Conservation (phyloP, 2,888 invertebrate genomes). For the Liposcelis brunnea region DNA sequence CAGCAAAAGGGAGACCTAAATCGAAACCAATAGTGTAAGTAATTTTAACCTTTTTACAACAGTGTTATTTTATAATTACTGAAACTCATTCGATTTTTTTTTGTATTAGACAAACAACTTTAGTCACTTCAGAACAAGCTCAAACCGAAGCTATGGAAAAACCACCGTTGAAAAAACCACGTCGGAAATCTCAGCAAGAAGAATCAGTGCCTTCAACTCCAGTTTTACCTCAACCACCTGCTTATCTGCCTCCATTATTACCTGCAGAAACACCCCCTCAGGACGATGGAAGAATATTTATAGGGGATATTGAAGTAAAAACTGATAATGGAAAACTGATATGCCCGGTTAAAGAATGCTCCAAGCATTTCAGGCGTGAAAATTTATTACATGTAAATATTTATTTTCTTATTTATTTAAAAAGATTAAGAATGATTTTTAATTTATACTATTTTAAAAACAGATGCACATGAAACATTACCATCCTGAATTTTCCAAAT, state of each 20-base stretch:
- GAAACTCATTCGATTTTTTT: not conserved
- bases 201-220: not conserved
- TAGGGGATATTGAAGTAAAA: conserved; percentile 20
- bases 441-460: not conserved
- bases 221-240: not conserved
- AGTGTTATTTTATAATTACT: not conserved
- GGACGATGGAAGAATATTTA: conserved; percentile 18
- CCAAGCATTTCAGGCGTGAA: conserved; percentile 79
- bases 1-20: not conserved
- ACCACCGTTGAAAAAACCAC: not conserved
- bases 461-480: conserved; percentile 88
- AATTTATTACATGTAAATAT: conserved; percentile 49
- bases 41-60: not conserved
- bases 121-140: not conserved
- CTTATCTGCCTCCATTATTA: not conserved
- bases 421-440: not conserved
- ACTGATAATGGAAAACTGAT: conserved; percentile 48
- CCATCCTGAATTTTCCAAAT: conserved; percentile 61
- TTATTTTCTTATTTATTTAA: not conserved
- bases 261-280: conserved; percentile 21
- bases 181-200: not conserved
- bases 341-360: conserved; percentile 69
- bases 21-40: conserved; percentile 1
- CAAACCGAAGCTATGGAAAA: not conserved
- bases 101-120: not conserved